Conservation (phyloP, 2,113 vertebrate genomes). For the Acrocephalus arundinaceus region DNA sequence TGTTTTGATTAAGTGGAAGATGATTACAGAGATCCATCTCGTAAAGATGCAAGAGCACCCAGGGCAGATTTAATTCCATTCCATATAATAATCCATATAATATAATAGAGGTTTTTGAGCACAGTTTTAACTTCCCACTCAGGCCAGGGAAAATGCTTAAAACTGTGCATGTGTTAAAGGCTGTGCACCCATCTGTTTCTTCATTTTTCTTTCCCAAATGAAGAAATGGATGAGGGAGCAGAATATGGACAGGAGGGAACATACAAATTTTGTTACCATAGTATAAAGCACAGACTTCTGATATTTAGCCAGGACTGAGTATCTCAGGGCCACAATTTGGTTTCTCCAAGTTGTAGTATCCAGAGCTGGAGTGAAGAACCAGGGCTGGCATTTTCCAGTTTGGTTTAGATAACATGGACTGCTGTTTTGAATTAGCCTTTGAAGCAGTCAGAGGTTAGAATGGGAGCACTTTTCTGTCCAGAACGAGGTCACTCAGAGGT, state of each 20-base stretch:
- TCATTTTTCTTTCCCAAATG: neutral
- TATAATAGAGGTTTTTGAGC: neutral
- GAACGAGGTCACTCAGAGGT: neutral
- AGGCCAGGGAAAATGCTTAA: neutral
- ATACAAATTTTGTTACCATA: neutral
- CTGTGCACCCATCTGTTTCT: neutral
- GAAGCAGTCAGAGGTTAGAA: neutral
- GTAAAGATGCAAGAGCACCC: neutral
- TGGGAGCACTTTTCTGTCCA: neutral
- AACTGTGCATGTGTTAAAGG: neutral
- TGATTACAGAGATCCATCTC: neutral
- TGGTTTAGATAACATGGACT: neutral
- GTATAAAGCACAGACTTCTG: neutral
- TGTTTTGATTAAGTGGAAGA: constrained; percentile 48
- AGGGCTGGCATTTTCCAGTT: neutral
- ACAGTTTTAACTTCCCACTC: neutral
- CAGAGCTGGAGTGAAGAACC: neutral
- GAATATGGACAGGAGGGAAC: neutral
- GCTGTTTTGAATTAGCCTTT: neutral
- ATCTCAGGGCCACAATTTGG: neutral
- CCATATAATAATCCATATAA: neutral
- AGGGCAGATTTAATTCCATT: neutral
- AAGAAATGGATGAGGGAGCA: neutral
- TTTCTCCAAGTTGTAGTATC: neutral
- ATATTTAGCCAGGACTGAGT: neutral